A percentile compares a stretch with the other conserved stretches of the same genome.
These are phyloP conservation scores for Archilochus colubris DNA, from an alignment of 2,113 vertebrate genomes.

Conservation along the genomic window DNA sequence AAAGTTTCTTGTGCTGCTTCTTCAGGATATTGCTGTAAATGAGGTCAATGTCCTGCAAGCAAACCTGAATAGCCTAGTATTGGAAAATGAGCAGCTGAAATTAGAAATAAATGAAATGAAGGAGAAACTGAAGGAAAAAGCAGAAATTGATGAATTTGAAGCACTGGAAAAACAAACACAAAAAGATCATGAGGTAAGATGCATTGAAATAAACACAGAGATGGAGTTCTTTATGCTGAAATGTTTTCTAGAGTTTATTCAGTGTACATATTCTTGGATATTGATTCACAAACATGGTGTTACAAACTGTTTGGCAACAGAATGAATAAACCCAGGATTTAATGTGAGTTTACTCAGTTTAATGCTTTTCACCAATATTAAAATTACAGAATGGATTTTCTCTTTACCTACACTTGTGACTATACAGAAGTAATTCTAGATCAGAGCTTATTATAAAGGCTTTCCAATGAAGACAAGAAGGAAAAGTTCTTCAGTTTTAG, in stretches of 20 bases:
- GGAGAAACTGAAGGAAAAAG: slow-evolving; percentile 81
- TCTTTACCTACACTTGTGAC: background rate
- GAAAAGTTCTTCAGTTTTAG: background rate
- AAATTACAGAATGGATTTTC: background rate
- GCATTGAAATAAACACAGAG: background rate
- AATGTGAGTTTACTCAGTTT: background rate
- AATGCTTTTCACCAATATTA: background rate
- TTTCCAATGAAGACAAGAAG: background rate
- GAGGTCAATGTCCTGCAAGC: slow-evolving; percentile 75
- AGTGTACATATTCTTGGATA: background rate
- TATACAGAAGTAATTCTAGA: background rate
- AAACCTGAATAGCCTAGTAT: slow-evolving; percentile 73
- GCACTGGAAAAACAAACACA: slow-evolving; percentile 81
- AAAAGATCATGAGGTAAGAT: slow-evolving; percentile 85
- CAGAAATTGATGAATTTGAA: slow-evolving; percentile 86
- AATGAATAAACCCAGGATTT: background rate
- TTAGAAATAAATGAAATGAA: slow-evolving; percentile 78
- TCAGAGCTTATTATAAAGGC: background rate
- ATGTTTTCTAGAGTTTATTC: background rate
- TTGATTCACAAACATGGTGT: background rate
- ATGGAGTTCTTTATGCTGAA: background rate
- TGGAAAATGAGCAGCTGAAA: slow-evolving; percentile 77
- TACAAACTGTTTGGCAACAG: background rate
- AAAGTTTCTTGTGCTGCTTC: background rate
- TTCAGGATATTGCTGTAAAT: slow-evolving; percentile 74